These are phyloP conservation scores for Coracopsis vasa DNA, from an alignment of 2,113 vertebrate genomes.

Conservation along the genomic window DNA sequence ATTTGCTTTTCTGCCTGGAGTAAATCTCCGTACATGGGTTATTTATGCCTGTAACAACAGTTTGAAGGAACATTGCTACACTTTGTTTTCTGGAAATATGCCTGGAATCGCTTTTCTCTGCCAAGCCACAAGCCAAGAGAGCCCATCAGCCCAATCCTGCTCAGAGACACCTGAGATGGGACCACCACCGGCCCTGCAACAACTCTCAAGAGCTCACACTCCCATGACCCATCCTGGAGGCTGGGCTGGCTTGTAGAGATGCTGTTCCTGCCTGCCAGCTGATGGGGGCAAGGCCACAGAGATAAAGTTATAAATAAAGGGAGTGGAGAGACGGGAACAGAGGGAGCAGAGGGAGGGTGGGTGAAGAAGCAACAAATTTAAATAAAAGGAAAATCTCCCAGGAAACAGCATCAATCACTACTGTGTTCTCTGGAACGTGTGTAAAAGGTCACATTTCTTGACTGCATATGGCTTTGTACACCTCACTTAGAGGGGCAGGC, in stretches of 20 bases:
- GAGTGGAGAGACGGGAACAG: not conserved
- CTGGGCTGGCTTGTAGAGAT: not conserved
- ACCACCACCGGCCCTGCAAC: accelerated
- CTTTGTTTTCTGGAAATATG: not conserved
- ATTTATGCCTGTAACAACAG: not conserved
- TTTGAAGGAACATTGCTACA: not conserved
- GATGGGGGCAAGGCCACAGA: accelerated
- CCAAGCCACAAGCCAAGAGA: not conserved
- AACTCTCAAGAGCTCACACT: not conserved
- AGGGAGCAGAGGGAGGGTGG: not conserved
- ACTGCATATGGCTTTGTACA: not conserved
- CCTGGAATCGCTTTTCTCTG: not conserved
- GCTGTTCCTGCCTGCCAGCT: not conserved
- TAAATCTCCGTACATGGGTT: not conserved
- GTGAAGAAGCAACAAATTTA: not conserved
- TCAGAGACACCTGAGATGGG: not conserved
- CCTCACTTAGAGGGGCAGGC: not conserved
- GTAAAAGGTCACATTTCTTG: not conserved
- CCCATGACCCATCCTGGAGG: accelerated
- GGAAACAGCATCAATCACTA: not conserved
- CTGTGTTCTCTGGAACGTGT: not conserved
- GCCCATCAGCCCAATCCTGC: accelerated
- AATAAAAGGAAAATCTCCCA: not conserved
- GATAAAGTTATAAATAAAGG: not conserved
- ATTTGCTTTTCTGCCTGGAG: not conserved